Percentiles rank a stretch among this genome's conserved stretches.
phyloP scores from a whole-genome alignment of 2,113 vertebrate genomes.

The Tyto alba region DNA sequence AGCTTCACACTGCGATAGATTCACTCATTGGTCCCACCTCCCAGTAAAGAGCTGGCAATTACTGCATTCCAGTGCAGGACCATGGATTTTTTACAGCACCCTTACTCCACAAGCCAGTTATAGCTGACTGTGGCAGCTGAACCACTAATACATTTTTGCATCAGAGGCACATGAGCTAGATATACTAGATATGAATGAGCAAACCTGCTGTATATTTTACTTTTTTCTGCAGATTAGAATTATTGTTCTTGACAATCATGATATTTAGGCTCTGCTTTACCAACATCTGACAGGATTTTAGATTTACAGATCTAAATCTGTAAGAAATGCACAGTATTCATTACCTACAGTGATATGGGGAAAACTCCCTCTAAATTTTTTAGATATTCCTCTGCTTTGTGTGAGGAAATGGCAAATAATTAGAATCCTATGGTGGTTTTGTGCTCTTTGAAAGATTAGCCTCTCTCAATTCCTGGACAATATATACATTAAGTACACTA shows the following conservation, averaged over 20 bases:
- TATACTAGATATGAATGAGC: background rate
- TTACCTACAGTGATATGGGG: background rate
- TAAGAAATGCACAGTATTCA: background rate
- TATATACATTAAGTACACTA: background rate
- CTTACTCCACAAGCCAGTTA: background rate
- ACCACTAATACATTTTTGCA: background rate
- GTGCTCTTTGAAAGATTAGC: background rate
- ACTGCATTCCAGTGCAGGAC: background rate
- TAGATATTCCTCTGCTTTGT: background rate
- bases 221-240: background rate
- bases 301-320: background rate
- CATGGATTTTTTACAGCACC: background rate
- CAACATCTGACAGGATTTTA: background rate
- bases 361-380: background rate
- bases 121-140: background rate
- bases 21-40: background rate
- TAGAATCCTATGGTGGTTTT: background rate
- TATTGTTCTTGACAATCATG: background rate
- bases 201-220: background rate
- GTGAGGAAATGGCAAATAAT: background rate
- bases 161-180: background rate
- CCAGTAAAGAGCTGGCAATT: slow-evolving; percentile 7
- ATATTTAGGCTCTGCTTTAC: background rate
- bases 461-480: background rate
- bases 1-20: background rate